A percentile compares a stretch with the other conserved stretches of the same genome.
Conservation (phyloP, 2,113 vertebrate genomes). For the Platycercus adscitus region DNA sequence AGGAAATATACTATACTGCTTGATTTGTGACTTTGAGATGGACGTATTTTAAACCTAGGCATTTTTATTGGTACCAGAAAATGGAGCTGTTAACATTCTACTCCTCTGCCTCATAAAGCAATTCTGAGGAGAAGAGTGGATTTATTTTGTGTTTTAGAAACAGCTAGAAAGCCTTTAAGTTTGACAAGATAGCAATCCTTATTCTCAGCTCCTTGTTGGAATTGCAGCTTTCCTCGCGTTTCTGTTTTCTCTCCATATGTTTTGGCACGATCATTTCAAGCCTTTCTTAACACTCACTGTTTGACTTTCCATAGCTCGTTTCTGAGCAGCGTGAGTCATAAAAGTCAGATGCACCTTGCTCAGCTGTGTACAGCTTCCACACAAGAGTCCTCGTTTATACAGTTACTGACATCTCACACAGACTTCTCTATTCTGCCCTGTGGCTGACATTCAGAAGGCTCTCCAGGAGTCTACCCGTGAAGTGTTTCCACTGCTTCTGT, state of each 20-base stretch:
- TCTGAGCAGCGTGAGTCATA: not conserved
- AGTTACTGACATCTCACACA: not conserved
- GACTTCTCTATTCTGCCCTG: not conserved
- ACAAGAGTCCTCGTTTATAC: not conserved
- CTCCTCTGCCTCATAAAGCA: slow-evolving; percentile 24
- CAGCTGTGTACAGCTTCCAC: not conserved
- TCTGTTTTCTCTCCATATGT: not conserved
- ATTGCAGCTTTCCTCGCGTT: not conserved
- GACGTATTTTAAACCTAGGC: slow-evolving; percentile 47
- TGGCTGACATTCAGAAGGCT: not conserved
- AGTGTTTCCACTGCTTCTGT: not conserved
- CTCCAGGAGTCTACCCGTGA: not conserved
- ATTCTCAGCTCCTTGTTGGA: not conserved
- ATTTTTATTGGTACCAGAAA: slow-evolving; percentile 57
- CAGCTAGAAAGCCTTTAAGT: not conserved
- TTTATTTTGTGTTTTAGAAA: not conserved
- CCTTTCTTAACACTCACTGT: not conserved
- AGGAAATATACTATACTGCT: slow-evolving; percentile 11
- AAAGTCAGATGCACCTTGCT: not conserved
- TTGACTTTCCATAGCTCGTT: not conserved
- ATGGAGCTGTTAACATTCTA: slow-evolving; percentile 32
- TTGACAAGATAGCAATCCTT: not conserved
- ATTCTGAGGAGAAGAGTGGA: not conserved
- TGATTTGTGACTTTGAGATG: slow-evolving; percentile 39
- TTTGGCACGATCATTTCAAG: not conserved